Conservation (phyloP, 2,888 invertebrate species). For the Tetramorium bicarinatum region DNA sequence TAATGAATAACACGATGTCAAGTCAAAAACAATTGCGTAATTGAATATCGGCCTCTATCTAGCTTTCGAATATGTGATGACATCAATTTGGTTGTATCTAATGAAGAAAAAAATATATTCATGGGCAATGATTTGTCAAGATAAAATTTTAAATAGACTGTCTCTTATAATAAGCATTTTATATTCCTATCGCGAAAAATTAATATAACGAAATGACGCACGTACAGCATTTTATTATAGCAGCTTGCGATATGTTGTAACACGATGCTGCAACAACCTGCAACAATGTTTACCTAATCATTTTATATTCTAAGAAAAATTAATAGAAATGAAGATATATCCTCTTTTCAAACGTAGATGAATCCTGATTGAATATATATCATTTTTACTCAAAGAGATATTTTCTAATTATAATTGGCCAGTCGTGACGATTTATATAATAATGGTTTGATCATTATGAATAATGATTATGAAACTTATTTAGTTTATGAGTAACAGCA, state of each 20-base stretch:
- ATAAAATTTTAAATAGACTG: background rate
- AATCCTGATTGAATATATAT: background rate
- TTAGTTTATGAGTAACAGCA: background rate
- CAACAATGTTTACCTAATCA: background rate
- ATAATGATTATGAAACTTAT: background rate
- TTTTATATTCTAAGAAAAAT: background rate
- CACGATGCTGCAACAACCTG: slow-evolving; percentile 5
- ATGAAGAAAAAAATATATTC: background rate
- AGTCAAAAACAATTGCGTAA: slow-evolving; percentile 40
- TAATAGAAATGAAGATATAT: background rate
- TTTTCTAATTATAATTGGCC: background rate
- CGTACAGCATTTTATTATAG: slow-evolving; percentile 12
- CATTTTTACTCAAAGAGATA: too few species aligned
- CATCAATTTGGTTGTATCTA: slow-evolving; percentile 10
- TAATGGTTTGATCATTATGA: too few species aligned
- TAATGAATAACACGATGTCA: slow-evolving; percentile 20
- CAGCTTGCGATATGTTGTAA: background rate
- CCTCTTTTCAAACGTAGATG: background rate
- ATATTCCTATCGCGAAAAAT: slow-evolving; percentile 23
- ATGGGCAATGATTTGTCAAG: background rate
- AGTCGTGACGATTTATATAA: background rate
- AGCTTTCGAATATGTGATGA: background rate
- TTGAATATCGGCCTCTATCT: slow-evolving; percentile 3
- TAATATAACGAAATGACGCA: background rate
- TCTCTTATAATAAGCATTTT: background rate